Conservation (phyloP, 2,797 vertebrate species). For the Gymnopithys bicolor region DNA sequence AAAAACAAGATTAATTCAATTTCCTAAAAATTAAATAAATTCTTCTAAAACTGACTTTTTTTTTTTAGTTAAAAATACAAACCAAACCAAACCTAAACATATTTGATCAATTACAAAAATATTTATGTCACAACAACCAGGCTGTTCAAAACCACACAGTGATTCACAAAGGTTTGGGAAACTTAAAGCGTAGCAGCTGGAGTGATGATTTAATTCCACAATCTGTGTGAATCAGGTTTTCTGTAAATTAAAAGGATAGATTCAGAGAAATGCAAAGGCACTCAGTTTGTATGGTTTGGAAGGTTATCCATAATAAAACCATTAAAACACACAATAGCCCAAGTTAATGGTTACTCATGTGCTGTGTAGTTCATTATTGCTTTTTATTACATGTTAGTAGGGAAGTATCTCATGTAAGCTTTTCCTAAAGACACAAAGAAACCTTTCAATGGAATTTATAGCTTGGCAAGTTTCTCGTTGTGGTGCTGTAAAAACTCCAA, state of each 20-base stretch:
- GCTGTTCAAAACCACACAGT: constrained; percentile 67
- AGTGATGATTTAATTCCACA: constrained; percentile 57
- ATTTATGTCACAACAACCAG: constrained; percentile 62
- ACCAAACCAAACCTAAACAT: constrained; percentile 46
- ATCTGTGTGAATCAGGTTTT: constrained; percentile 66
- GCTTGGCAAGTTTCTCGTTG: constrained; percentile 53
- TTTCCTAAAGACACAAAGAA: constrained; percentile 65
- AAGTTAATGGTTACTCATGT: constrained; percentile 39
- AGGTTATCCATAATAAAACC: constrained; percentile 36
- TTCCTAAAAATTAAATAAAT: constrained; percentile 61
- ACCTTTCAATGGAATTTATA: constrained; percentile 60
- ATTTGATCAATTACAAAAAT: constrained; percentile 66
- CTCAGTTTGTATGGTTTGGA: neutral
- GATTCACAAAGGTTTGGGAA: constrained; percentile 70
- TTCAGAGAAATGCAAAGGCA: constrained; percentile 44
- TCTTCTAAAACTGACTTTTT: constrained; percentile 10
- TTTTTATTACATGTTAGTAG: constrained; percentile 47
- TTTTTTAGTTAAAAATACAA: constrained; percentile 45
- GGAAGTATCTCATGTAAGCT: constrained; percentile 55
- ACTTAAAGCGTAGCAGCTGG: constrained; percentile 62
- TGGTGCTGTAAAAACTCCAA: constrained; percentile 46
- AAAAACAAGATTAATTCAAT: constrained; percentile 62
- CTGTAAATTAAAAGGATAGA: constrained; percentile 53
- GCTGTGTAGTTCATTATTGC: constrained; percentile 48
- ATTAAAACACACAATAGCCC: constrained; percentile 38